phyloP scores from a whole-genome alignment of 92 coral and sea anemone species.

The Porites lobata region DNA sequence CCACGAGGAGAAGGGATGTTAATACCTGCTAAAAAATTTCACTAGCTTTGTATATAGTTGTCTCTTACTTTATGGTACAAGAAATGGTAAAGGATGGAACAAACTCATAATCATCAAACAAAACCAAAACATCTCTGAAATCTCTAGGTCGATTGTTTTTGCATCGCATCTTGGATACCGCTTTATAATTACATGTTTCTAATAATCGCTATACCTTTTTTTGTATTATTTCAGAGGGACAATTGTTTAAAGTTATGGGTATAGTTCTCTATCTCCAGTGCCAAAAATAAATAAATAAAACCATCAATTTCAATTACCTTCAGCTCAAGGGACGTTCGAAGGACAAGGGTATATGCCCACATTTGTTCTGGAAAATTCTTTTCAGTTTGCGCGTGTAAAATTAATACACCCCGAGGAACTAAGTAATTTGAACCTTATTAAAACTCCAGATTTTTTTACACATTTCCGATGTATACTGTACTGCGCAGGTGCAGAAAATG shows the following conservation, averaged over 20 bases:
- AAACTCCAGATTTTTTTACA: too few relatives aligned
- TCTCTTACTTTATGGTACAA: slow-evolving; percentile 2
- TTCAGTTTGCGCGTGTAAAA: not conserved
- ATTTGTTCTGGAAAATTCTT: not conserved
- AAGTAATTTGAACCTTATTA: not conserved
- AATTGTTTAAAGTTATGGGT: not conserved
- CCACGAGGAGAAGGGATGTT: slow-evolving; percentile 18
- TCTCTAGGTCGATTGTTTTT: not conserved
- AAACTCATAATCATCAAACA: not conserved
- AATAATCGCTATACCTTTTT: not conserved
- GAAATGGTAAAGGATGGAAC: not conserved
- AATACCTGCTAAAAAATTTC: not conserved
- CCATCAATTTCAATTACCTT: not conserved
- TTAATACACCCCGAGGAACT: not conserved
- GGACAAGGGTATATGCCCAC: not conserved
- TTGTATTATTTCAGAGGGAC: not conserved
- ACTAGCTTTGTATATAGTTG: slow-evolving; percentile 6
- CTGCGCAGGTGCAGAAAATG: too few relatives aligned
- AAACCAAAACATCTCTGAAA: slow-evolving; percentile 9
- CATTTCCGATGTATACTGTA: too few relatives aligned
- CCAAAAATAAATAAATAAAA: slow-evolving; percentile 6
- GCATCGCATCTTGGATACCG: slow-evolving; percentile 7
- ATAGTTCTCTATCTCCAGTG: slow-evolving; percentile 2
- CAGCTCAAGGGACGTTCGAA: not conserved
- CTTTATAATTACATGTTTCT: slow-evolving; percentile 2